Conservation (phyloP, 2,113 vertebrate genomes). For the Carollia perspicillata region DNA sequence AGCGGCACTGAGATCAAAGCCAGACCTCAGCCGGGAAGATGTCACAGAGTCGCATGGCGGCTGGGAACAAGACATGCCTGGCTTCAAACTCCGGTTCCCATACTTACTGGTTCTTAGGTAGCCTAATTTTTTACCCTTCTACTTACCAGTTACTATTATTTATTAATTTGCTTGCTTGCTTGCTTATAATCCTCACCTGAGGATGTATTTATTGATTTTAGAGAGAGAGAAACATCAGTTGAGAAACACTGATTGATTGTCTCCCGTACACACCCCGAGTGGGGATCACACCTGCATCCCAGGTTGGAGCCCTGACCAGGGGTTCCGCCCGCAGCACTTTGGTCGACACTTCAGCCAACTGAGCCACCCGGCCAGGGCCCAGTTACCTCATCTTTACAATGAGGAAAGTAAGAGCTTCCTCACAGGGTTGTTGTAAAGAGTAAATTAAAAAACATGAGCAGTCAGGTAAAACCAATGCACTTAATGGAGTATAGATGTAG, state of each 20-base stretch:
- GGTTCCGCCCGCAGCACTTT: too few species aligned
- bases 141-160: neutral
- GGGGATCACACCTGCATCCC: too few species aligned
- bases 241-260: too few species aligned
- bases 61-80: neutral
- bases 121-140: neutral
- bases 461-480: neutral
- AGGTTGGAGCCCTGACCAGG: too few species aligned
- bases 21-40: neutral
- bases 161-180: too few species aligned
- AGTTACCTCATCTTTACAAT: slow-evolving; percentile 18
- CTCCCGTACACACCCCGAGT: too few species aligned
- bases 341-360: too few species aligned
- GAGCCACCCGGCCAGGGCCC: neutral
- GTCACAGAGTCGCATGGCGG: neutral
- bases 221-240: too few species aligned
- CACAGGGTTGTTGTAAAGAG: neutral
- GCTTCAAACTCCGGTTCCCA: neutral
- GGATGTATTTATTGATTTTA: too few species aligned
- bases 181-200: too few species aligned
- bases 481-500: neutral
- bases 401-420: neutral
- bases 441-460: neutral
- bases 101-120: neutral
- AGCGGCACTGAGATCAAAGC: neutral